phyloP scores from a whole-genome alignment of 92 coral and sea anemone species.

The Scolanthus callimorphus region DNA sequence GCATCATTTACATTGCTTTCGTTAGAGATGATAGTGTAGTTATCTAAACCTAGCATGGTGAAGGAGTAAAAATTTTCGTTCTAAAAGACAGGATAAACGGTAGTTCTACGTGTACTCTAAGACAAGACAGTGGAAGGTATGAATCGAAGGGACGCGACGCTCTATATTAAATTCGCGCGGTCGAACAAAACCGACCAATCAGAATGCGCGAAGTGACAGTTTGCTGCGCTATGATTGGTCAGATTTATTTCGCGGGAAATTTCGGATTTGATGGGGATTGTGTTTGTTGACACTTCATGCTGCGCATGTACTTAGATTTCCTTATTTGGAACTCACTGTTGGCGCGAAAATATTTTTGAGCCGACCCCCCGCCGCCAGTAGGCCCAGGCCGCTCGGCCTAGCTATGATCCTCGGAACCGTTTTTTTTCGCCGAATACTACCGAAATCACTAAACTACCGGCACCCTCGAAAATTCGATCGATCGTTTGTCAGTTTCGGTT shows the following conservation, averaged over 20 bases:
- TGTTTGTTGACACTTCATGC: not conserved
- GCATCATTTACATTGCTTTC: constrained; percentile 27
- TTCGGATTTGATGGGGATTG: not conserved
- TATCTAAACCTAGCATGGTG: constrained; percentile 71
- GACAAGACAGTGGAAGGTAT: constrained; percentile 64
- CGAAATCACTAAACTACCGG: too few relatives aligned
- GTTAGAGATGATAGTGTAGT: constrained; percentile 49
- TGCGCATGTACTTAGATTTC: constrained; percentile 24
- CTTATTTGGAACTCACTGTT: constrained; percentile 23
- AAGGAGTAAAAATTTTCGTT: constrained; percentile 1
- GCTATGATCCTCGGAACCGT: too few relatives aligned
- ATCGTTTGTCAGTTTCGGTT: too few relatives aligned
- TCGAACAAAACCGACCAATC: constrained; percentile 47
- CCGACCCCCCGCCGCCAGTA: too few relatives aligned
- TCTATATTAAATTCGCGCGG: constrained; percentile 70
- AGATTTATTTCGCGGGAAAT: constrained; percentile 49
- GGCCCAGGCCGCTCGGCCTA: too few relatives aligned
- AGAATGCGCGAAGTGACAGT: constrained; percentile 7
- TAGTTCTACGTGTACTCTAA: not conserved
- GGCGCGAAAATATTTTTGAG: constrained; percentile 1
- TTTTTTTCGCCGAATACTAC: too few relatives aligned
- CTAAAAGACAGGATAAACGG: not conserved
- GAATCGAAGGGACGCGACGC: constrained; percentile 43
- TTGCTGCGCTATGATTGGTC: constrained; percentile 41
- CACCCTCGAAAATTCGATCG: too few relatives aligned